Conservation (phyloP, 2,888 invertebrate genomes). For the Mesorhabditis sp. region DNA sequence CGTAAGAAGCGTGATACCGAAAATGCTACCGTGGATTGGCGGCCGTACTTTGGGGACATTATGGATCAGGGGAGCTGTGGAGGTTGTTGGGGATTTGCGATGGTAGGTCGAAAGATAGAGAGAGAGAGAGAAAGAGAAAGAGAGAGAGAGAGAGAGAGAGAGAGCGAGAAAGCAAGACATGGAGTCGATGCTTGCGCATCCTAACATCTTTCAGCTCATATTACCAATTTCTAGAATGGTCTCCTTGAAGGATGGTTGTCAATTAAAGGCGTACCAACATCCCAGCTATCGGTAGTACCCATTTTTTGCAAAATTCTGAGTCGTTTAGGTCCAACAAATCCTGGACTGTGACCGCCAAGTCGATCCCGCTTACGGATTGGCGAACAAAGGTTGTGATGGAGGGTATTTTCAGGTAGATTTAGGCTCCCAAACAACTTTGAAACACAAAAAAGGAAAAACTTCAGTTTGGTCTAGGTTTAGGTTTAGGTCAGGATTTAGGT, state of each 20-base stretch:
- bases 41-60: conserved; percentile 69
- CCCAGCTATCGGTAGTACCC: background rate
- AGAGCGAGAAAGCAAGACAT: background rate
- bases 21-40: conserved; percentile 66
- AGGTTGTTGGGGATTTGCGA: conserved; percentile 85
- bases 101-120: conserved; percentile 16
- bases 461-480: background rate
- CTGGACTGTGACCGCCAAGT: conserved; percentile 23
- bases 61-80: conserved; percentile 71
- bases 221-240: background rate
- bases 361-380: conserved; percentile 20
- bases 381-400: conserved; percentile 74
- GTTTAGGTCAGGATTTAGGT: background rate
- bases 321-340: conserved; percentile 26
- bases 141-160: conserved; percentile 12
- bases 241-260: too few species aligned
- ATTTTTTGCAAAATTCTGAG: background rate
- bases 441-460: conserved; percentile 6
- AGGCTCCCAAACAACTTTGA: background rate
- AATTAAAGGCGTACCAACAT: background rate
- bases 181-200: background rate
- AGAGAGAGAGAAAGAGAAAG: conserved; percentile 11
- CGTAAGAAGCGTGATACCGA: conserved; percentile 12
- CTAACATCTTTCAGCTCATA: background rate
- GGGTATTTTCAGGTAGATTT: conserved; percentile 68